phyloP scores from a whole-genome alignment of 2,797 vertebrate species.

The Phoxinus dragarum region DNA sequence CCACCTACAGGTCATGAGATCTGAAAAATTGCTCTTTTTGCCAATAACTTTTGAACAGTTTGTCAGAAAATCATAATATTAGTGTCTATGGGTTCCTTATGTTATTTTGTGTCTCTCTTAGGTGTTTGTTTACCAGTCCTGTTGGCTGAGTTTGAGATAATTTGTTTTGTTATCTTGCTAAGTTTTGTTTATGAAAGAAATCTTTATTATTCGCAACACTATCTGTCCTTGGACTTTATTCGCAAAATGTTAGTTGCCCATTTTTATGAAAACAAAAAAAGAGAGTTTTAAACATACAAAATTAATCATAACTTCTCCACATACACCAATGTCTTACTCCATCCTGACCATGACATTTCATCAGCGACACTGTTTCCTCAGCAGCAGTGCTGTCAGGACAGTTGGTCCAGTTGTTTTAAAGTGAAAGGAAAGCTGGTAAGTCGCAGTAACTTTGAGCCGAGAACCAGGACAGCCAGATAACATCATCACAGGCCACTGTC shows the following conservation, averaged over 20 bases:
- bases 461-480: conserved; percentile 52
- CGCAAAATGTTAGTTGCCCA: background rate
- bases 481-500: conserved; percentile 48
- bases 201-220: background rate
- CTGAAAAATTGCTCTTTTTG: no score
- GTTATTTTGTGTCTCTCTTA: background rate
- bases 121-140: background rate
- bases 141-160: background rate
- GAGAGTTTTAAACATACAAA: background rate
- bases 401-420: conserved; percentile 44
- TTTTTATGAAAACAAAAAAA: background rate
- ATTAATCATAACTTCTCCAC: background rate
- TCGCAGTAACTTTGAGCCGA: conserved; percentile 13
- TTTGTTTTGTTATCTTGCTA: background rate
- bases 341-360: conserved; percentile 22
- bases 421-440: conserved; percentile 5
- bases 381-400: conserved; percentile 40
- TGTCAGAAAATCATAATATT: no score
- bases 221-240: background rate
- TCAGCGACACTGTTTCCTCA: conserved; percentile 26
- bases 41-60: no score
- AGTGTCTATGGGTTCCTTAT: no score
- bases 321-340: conserved; percentile 3
- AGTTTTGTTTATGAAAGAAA: background rate
- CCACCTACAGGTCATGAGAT: no score